Evolutionary conservation across 2,888 invertebrate species (phyloP), one percentile per base, ranked within the genome.

Genomic region (Gibbula magus): DNA sequence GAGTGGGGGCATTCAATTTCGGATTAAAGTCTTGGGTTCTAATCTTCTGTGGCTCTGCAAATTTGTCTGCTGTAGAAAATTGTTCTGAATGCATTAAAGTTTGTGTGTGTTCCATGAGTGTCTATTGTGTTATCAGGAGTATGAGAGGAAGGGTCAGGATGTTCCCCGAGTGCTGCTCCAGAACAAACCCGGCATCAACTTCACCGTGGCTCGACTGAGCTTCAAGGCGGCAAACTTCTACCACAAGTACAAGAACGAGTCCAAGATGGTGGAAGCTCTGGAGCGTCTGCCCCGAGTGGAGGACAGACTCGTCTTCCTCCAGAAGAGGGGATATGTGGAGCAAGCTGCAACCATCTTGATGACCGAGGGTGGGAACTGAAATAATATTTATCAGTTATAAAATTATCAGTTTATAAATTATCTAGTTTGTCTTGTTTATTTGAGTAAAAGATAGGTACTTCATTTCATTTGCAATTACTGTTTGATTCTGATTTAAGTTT

Each of bases 141-240:
- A 84, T 8, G 73, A 78, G 61, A 70, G 74, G 75, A 83, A 83
- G 54, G 79, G 81, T 1, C 75, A 67, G 16, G 54, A 75, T 18
- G 73, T 88, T 16, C 88, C 88, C 16, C 66, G 61, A 20, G 81
- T 83, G 8, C 81, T 89, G 29, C 25, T 82, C 22, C 83, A 81
- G 0, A 81, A 88, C 85, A 85, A 83, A 20, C 89, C 89, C 18
- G 81, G 77, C 25, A 79, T 67, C 1, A 39, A 75, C 20, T 85
- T 83, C 74, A 87, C 87, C n/a, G 83, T 86, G 75, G 88, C 86
- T 51, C 82, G 82, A 39, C 84, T 90, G 18, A 80, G 66, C 66
- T 86, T 86, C 82, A 87, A 86, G 79, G 85, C 89, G 32, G 89
- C 89, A 8, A 82, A 86, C 32, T 76, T 83, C 20, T 85, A 86